These are phyloP conservation scores for Boleophthalmus pectinirostris DNA, from an alignment of 2,113 vertebrate genomes.

Conservation along the genomic window DNA sequence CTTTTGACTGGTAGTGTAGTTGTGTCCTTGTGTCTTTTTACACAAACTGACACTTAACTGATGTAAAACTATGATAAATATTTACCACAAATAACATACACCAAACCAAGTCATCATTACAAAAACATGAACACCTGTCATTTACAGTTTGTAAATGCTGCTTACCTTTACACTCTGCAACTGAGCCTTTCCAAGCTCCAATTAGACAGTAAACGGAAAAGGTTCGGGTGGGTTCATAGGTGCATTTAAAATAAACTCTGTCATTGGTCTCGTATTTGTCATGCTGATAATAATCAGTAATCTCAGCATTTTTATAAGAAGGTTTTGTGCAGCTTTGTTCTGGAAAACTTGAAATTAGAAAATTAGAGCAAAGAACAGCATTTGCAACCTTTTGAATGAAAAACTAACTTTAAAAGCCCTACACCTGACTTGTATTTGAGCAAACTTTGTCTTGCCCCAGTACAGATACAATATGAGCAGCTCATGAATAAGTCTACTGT, in stretches of 20 bases:
- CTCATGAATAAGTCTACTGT: too few species aligned
- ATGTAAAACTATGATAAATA: neutral
- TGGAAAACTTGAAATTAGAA: neutral
- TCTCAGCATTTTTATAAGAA: neutral
- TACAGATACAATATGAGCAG: too few species aligned
- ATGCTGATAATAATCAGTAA: fast-evolving
- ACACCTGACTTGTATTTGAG: too few species aligned
- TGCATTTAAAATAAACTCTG: neutral
- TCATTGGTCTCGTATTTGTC: neutral
- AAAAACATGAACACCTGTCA: neutral
- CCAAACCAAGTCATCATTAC: too few species aligned
- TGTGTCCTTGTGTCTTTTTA: neutral
- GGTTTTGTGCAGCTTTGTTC: neutral
- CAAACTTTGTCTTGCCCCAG: too few species aligned
- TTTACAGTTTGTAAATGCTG: neutral
- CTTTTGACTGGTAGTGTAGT: too few species aligned
- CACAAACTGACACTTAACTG: neutral
- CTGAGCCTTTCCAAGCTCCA: slow-evolving; percentile 8
- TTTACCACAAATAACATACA: too few species aligned
- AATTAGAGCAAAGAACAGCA: neutral
- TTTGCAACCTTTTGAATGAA: too few species aligned
- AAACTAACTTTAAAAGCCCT: too few species aligned
- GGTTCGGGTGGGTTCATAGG: fast-evolving
- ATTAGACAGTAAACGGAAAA: neutral
- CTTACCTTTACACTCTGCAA: slow-evolving; percentile 23